Base-by-base conservation (phyloP, 2,113 vertebrate genomes). In the Myotis yumanensis region DNA sequence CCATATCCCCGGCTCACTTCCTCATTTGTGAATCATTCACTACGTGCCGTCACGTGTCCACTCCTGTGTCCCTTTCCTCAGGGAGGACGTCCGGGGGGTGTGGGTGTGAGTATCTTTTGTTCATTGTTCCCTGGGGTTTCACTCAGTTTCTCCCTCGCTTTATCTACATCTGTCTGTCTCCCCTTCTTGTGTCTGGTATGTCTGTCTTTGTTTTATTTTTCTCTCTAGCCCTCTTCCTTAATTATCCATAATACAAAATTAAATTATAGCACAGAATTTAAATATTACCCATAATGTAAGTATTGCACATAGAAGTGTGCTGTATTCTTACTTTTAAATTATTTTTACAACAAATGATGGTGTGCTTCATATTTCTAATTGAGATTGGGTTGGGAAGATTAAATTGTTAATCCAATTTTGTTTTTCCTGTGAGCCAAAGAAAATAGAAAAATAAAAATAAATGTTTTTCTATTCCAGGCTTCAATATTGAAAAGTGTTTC, bases 401-500 rank as follows among this genome's bases (percentile, higher is more conserved):
- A 87, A 89, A 80, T 75, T 77, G 1, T 69, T 71, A 43, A 2
- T 54, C n/a, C 32, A 86, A 4, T 84, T 85, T 88, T 79, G 7
- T 72, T 32, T 95, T 66, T 46, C 28, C 22, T 46, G 4, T 89
- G 17, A 73, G 25, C 10, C 32, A 71, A 9, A 88, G 54, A 76
- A 89, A 72, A 62, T 46, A 28, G 46, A 22, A n/a, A 37, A 46
- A 25, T 22, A 89, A 43, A 84, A 35, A 66, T 30, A 86, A 18
- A 1, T 0, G 1, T 4, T 54, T 92, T 89, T 91, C 6, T 43
- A 54, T 48, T 40, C 28, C 9, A 35, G 17, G 5, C 30, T 54
- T 87, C 84, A 86, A 54, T 94, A 77, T 57, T 91, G 93, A 32
- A 76, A 96, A 79, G 66, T 76, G 4, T 89, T 83, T 96, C 51